Base-by-base conservation (phyloP, 2,797 vertebrate genomes). In the Sebastes umbrosus region DNA sequence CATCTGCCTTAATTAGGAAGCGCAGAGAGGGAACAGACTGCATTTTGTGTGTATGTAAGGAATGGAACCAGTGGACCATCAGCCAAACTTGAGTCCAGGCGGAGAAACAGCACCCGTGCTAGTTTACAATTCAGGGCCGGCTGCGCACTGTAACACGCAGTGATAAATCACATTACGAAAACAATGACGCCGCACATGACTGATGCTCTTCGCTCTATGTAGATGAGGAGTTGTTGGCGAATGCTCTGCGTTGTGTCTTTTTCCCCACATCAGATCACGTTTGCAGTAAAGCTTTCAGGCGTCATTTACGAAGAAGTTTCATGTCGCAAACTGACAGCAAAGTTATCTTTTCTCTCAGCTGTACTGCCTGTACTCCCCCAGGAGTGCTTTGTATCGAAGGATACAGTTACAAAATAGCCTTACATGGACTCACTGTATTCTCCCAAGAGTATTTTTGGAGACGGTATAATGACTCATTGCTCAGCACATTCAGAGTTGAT, bases 1-100 rank as follows among this genome's bases (percentile, higher is more conserved):
- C 39, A 62, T 84, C 80, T 94, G 93, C 92, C 94, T 93, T 94
- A 94, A 94, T 94, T 94, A 91, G 93, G 93, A 93, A 93, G 75
- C 90, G 60, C 65, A 84, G 80, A 83, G 77, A 57, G 65, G 80
- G 76, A 91, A 75, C 73, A 27, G 82, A 54, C 79, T 82, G 60
- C 79, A 87, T 88, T 81, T 75, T 84, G 46, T 84, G 71, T 89
- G 82, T 82, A 18, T 70, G 77, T 77, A 34, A 80, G 80, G 79
- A 91, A 82, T 87, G 81, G 59, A 82, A 62, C 36, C 27, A 78
- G 39, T 36, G 72, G 57, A 88, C 74, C 74, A 67, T 79, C 74
- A 64, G 83, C 84, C 73, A 85, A 76, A 73, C 39, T 55, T 72
- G 20, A 85, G 74, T 82, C 82, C 77, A 86, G 80, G 54, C 29